phyloP scores from a whole-genome alignment of 2,797 vertebrate genomes.

The Chaetodon trifasciatus region DNA sequence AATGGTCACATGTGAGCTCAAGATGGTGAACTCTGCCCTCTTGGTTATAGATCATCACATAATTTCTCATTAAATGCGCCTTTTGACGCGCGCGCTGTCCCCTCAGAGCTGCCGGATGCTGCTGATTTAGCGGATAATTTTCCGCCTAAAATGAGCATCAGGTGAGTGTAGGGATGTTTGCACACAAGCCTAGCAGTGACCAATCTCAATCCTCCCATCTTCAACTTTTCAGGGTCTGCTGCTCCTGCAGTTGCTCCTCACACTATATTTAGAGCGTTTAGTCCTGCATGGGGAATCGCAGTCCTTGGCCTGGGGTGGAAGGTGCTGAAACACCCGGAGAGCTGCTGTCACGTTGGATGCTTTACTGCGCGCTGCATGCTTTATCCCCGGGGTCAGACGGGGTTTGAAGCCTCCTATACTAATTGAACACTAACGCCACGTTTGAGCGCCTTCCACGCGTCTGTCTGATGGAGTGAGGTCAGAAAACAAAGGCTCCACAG shows the following conservation, averaged over 20 bases:
- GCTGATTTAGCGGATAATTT: background rate
- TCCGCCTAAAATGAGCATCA: background rate
- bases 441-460: conserved; percentile 25
- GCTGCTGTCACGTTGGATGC: conserved; percentile 30
- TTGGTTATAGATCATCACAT: background rate
- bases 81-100: background rate
- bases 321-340: conserved; percentile 22
- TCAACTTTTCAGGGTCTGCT: no score
- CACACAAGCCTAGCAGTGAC: background rate
- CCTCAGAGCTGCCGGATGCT: background rate
- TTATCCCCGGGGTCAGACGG: conserved; percentile 40
- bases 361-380: background rate
- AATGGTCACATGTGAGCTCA: background rate
- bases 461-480: background rate
- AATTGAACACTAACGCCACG: conserved; percentile 61
- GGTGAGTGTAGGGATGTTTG: background rate
- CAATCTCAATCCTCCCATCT: background rate
- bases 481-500: background rate
- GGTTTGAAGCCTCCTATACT: conserved; percentile 49
- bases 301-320: background rate
- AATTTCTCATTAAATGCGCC: background rate
- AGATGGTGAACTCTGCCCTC: conserved; percentile 7
- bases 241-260: background rate
- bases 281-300: background rate
- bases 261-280: background rate